Conservation (phyloP, 2,113 vertebrate species). For the Machaerirhynchus nigripectus region DNA sequence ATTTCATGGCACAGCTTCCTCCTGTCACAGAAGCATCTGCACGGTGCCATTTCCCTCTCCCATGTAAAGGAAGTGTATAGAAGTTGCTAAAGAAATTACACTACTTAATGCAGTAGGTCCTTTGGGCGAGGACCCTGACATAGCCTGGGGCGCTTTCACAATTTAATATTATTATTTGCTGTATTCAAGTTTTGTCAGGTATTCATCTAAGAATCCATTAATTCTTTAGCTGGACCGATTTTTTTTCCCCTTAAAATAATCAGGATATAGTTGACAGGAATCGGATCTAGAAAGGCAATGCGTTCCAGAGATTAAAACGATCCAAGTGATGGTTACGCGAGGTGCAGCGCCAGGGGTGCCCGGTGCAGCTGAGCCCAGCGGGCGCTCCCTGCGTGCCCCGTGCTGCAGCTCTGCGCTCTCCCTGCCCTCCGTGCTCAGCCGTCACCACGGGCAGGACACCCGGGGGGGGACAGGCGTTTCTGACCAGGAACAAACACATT, state of each 20-base stretch:
- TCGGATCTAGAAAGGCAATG: neutral
- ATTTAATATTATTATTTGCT: neutral
- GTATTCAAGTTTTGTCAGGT: neutral
- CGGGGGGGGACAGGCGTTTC: fast-evolving
- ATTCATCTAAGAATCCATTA: neutral
- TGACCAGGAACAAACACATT: neutral
- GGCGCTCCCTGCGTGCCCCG: neutral
- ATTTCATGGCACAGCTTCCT: neutral
- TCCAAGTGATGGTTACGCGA: neutral
- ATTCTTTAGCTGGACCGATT: neutral
- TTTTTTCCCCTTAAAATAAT: neutral
- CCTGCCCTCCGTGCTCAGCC: fast-evolving
- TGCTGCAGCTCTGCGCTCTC: neutral
- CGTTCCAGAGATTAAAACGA: neutral
- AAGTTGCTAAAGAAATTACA: neutral
- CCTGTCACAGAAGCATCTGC: neutral
- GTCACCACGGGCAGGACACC: fast-evolving
- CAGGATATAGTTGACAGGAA: neutral
- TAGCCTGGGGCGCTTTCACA: neutral
- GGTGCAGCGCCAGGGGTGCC: neutral
- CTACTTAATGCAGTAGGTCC: neutral
- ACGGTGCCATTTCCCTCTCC: neutral
- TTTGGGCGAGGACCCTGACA: neutral
- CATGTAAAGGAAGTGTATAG: neutral
- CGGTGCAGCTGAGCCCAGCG: neutral